Evolutionary conservation across 2,113 vertebrate genomes (phyloP).

Genomic region (Coryphaenoides rupestris): DNA sequence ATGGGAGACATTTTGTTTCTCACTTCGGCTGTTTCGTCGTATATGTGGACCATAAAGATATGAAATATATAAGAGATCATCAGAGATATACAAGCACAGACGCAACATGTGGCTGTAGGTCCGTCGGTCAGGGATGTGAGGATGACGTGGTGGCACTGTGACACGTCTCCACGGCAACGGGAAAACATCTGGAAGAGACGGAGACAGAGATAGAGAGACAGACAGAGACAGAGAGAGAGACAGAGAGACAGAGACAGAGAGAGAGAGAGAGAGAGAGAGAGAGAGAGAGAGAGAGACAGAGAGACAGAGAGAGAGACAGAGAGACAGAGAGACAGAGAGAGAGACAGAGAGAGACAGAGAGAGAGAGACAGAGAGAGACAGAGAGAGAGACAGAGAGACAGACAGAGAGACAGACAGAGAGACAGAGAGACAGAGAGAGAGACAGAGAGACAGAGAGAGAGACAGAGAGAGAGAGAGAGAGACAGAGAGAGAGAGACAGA

Average conservation of each 20-base stretch:
- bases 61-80: too few relatives aligned
- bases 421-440: background rate
- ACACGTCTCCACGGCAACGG: too few relatives aligned
- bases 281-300: background rate
- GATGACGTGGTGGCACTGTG: too few relatives aligned
- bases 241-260: background rate
- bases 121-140: too few relatives aligned
- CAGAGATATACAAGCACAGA: too few relatives aligned
- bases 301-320: slow-evolving; percentile 69
- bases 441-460: background rate
- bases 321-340: slow-evolving; percentile 71
- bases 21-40: too few relatives aligned
- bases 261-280: background rate
- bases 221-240: background rate
- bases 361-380: background rate
- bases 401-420: too few relatives aligned
- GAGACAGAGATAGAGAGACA: background rate
- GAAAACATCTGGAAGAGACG: background rate
- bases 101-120: too few relatives aligned
- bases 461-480: background rate
- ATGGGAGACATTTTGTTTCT: background rate
- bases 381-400: background rate
- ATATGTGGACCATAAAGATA: too few relatives aligned
- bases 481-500: background rate
- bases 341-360: too few relatives aligned